Conservation (phyloP, 92 coral and sea anemone genomes). For the Muricea muricata region DNA sequence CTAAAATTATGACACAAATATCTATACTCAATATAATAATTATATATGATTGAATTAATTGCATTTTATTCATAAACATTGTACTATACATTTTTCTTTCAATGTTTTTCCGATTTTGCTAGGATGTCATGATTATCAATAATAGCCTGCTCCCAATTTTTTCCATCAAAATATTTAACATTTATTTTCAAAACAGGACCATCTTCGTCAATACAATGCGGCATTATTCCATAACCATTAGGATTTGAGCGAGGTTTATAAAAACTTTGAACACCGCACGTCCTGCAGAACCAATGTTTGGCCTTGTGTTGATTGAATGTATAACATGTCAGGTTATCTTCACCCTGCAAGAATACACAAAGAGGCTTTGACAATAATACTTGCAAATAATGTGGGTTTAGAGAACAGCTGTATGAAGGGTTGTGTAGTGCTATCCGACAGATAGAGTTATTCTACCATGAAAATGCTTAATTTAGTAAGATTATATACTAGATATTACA, state of each 20-base stretch:
- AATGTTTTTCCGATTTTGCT: constrained; percentile 59
- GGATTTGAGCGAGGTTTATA: constrained; percentile 94
- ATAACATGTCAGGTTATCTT: constrained; percentile 89
- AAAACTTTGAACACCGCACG: constrained; percentile 98
- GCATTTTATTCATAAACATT: not conserved
- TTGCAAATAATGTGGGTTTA: too few relatives aligned
- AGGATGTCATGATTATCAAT: constrained; percentile 75
- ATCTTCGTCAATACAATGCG: constrained; percentile 86
- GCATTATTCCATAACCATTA: constrained; percentile 95
- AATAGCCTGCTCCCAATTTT: constrained; percentile 87
- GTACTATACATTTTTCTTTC: too few relatives aligned
- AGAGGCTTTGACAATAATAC: too few relatives aligned
- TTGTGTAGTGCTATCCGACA: too few relatives aligned
- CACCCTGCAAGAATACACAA: constrained; percentile 78
- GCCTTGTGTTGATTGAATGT: constrained; percentile 87
- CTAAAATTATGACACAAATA: not conserved
- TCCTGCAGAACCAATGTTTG: constrained; percentile 91
- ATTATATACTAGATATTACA: too few relatives aligned
- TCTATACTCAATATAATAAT: too few relatives aligned
- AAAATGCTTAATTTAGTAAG: too few relatives aligned
- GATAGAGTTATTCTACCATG: too few relatives aligned
- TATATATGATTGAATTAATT: too few relatives aligned
- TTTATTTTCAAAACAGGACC: constrained; percentile 75
- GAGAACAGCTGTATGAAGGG: too few relatives aligned
- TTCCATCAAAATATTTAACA: constrained; percentile 80